Evolutionary conservation across 2,797 vertebrate genomes (phyloP).

Genomic region (Garrulus glandarius): DNA sequence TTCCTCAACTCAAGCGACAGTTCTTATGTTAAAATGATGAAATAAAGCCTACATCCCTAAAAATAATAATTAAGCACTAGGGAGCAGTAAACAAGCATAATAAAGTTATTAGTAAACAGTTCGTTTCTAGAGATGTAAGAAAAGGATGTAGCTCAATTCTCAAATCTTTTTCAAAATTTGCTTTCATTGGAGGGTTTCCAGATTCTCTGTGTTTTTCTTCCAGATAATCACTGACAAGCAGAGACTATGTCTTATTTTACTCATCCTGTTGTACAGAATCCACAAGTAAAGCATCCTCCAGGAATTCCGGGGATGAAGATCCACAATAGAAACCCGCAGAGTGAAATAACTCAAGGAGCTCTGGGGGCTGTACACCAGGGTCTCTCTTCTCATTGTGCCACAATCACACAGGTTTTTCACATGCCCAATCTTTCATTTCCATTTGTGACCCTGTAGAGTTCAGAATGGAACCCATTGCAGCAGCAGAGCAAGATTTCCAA

Average conservation of each 20-base stretch:
- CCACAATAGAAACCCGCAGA: not conserved
- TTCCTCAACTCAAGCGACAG: not conserved
- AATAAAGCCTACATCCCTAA: conserved; percentile 28
- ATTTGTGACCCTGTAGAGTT: not conserved
- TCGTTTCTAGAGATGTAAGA: not conserved
- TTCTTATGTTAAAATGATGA: conserved; percentile 31
- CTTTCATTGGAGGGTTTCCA: conserved; percentile 21
- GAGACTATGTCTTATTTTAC: not conserved
- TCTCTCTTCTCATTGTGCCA: not conserved
- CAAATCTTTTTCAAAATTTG: not conserved
- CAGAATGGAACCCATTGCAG: not conserved
- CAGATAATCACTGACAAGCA: not conserved
- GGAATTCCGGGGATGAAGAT: not conserved
- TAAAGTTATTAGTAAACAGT: conserved; percentile 10
- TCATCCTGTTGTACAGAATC: not conserved
- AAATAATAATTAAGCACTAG: conserved; percentile 53
- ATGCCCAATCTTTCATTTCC: not conserved
- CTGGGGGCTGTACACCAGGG: not conserved
- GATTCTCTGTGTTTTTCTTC: not conserved
- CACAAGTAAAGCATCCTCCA: not conserved
- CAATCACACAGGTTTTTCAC: not conserved
- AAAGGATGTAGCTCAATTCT: not conserved
- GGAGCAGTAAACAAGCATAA: conserved; percentile 27
- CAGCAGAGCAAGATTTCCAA: not conserved
- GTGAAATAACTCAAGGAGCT: not conserved